Percentiles rank a stretch among this genome's conserved stretches.
These are phyloP conservation scores for Caloenas nicobarica DNA, from an alignment of 2,113 vertebrate species.

Conservation along the genomic window DNA sequence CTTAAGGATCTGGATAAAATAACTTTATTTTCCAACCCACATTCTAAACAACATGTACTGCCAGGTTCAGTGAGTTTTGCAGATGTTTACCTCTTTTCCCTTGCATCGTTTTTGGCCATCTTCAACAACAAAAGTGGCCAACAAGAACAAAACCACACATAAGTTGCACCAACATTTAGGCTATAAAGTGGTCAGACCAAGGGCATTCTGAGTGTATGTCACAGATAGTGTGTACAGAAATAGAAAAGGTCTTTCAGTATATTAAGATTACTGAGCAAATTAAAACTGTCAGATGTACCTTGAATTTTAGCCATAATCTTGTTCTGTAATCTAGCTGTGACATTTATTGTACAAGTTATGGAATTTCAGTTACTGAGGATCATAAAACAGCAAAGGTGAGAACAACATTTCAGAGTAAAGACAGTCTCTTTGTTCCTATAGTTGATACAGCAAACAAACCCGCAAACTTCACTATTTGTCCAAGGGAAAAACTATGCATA, in stretches of 20 bases:
- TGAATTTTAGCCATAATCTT: background rate
- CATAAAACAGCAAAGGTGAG: background rate
- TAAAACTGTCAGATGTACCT: background rate
- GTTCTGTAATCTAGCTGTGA: background rate
- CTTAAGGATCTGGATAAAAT: background rate
- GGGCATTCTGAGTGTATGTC: background rate
- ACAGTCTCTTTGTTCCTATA: background rate
- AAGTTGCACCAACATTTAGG: background rate
- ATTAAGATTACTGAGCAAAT: background rate
- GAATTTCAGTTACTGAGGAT: background rate
- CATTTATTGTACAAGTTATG: background rate
- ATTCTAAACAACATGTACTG: background rate
- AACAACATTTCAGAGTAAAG: background rate
- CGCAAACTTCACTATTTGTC: slow-evolving; percentile 7
- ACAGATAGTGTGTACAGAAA: background rate
- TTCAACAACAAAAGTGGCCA: background rate
- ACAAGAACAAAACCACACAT: background rate
- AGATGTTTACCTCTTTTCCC: background rate
- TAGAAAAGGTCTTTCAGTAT: background rate
- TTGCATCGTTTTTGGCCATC: background rate
- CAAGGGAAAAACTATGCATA: slow-evolving; percentile 71
- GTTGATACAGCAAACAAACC: background rate
- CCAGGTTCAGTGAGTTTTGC: background rate
- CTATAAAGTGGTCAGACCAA: background rate
- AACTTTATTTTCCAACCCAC: background rate